Percentiles rank a stretch among this genome's conserved stretches.
Conservation (phyloP, 1,140 invertebrate genomes). For the Cylas formicarius region DNA sequence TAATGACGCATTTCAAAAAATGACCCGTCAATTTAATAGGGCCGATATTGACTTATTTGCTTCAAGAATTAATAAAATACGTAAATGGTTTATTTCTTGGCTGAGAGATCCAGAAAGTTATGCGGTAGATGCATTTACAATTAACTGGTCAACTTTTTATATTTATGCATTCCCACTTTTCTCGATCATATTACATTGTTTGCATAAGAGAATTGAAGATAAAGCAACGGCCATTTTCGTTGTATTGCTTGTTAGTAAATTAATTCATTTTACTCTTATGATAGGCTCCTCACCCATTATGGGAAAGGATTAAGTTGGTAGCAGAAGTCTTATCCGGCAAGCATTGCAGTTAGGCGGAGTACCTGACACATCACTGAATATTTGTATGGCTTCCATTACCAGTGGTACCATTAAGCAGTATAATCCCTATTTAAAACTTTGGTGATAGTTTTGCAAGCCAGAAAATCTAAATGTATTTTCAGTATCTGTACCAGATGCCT, state of each 20-base stretch:
- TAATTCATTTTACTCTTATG: too few relatives aligned
- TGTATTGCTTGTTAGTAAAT: too few relatives aligned
- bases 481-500: too few relatives aligned
- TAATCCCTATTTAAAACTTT: too few relatives aligned
- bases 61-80: conserved; percentile 29
- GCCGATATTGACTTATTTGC: conserved; percentile 34
- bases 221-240: conserved; percentile 25
- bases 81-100: conserved; percentile 29
- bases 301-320: conserved; percentile 16
- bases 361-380: conserved; percentile 16
- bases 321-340: conserved; percentile 28
- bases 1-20: conserved; percentile 10
- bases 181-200: conserved; percentile 17
- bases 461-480: not conserved
- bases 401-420: conserved; percentile 32
- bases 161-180: conserved; percentile 35
- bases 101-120: conserved; percentile 19
- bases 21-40: conserved; percentile 18
- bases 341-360: conserved; percentile 19
- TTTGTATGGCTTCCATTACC: conserved; percentile 26
- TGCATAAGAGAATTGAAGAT: conserved; percentile 27
- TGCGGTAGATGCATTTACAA: conserved; percentile 32
- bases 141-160: conserved; percentile 21
- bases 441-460: too few relatives aligned
- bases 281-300: conserved; percentile 9